Evolutionary conservation across 2,797 vertebrate species (phyloP).

Genomic region (Rhinogobio ventralis): DNA sequence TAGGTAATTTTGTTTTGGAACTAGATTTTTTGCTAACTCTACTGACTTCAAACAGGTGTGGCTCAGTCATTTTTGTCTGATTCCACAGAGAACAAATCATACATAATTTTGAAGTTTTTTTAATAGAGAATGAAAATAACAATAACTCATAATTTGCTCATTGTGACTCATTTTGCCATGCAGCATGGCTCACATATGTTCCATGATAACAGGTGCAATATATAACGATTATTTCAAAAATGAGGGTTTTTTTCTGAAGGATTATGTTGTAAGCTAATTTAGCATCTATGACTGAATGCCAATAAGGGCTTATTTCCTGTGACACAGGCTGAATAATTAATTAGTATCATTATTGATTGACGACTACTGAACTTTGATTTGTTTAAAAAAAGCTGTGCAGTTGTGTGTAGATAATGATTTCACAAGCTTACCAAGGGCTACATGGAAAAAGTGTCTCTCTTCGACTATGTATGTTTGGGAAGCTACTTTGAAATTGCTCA

Average conservation of each 20-base stretch:
- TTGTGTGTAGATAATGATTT: background rate
- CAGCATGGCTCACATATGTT: background rate
- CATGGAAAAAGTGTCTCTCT: background rate
- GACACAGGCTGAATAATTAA: background rate
- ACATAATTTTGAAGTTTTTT: too few species aligned
- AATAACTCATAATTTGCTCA: too few species aligned
- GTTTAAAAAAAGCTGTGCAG: background rate
- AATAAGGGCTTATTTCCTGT: background rate
- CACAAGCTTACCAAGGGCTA: background rate
- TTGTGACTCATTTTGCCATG: too few species aligned
- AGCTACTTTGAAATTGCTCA: too few species aligned
- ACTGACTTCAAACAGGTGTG: too few species aligned
- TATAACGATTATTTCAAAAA: background rate
- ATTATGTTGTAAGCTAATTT: background rate
- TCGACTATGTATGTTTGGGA: too few species aligned
- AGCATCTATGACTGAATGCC: background rate
- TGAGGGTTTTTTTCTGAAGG: background rate
- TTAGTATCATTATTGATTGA: background rate
- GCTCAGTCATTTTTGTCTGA: too few species aligned
- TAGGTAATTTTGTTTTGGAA: too few species aligned
- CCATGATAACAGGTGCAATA: background rate
- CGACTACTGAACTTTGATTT: background rate
- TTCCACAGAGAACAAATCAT: too few species aligned
- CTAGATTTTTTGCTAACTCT: too few species aligned
- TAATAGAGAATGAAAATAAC: too few species aligned